Percentiles rank a stretch among this genome's conserved stretches.
phyloP scores from a whole-genome alignment of 1,140 invertebrate genomes.

The Prorops nasuta region DNA sequence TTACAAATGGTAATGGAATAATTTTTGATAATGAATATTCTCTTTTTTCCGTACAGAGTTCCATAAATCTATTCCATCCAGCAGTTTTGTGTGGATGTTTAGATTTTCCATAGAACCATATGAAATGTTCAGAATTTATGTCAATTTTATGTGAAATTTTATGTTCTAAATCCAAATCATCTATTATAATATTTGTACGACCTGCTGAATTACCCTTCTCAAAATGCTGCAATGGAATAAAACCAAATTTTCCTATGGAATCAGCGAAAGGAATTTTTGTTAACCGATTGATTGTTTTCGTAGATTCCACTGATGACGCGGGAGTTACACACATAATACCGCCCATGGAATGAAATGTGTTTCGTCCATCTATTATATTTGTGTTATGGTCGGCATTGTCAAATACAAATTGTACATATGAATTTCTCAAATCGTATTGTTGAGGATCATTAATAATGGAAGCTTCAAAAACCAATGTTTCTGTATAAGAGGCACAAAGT shows the following conservation, averaged over 20 bases:
- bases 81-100: conserved; percentile 21
- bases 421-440: conserved; percentile 6
- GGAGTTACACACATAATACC: conserved; percentile 6
- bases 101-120: conserved; percentile 35
- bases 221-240: not conserved
- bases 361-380: conserved; percentile 17
- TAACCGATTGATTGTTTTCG: not conserved
- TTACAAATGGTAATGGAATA: conserved; percentile 6
- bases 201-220: not conserved
- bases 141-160: not conserved
- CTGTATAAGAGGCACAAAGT: conserved; percentile 15
- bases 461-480: conserved; percentile 26
- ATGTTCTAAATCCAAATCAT: not conserved
- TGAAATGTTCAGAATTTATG: conserved; percentile 9
- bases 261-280: not conserved
- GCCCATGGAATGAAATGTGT: conserved; percentile 20
- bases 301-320: not conserved
- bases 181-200: not conserved
- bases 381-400: conserved; percentile 42
- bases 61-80: conserved; percentile 27
- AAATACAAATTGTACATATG: conserved; percentile 37
- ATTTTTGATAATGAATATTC: not conserved
- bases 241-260: not conserved
- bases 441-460: conserved; percentile 25
- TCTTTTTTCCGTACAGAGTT: conserved; percentile 3